Evolutionary conservation across 2,888 invertebrate genomes (phyloP), one percentile per base, ranked within the genome.

Genomic region (Octodonta nipae): DNA sequence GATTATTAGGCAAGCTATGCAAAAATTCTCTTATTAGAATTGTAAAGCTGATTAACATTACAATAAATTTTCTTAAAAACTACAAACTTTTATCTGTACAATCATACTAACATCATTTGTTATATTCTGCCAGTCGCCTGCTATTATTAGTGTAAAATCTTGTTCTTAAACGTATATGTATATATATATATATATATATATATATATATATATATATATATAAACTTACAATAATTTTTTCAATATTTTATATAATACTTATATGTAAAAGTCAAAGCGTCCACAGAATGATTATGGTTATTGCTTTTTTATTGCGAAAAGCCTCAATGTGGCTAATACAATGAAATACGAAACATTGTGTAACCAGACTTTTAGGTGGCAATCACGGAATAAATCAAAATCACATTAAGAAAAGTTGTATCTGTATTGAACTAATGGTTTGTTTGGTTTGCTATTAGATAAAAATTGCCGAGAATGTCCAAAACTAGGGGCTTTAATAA

Each of bases 281-380:
- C 65, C 65, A 65, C 61, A 61, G 57, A 63, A 63, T 63, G 61
- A 63, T 56, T 61, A 64, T 60, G 64, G 64, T 66, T 66, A 66
- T 66, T 66, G 66, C 66, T 66, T 56, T 61, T 57, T 65, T 65
- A 65, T 66, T 65, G 65, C 66, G 60, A 62, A 61, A 63, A 64
- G 64, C 65, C 65, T 8, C 40, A 70, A 68, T 70, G 68, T 32
- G 44, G 48, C 46, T 42, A 40, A 44, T 70, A 71, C 71, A 71
- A 70, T 56, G 48, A 51, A 41, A 48, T 70, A 70, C 67, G 67
- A 65, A 70, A 70, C 69, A 70, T 68, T 66, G 66, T 68, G 65
- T 66, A 28, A 27, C 31, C 11, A 27, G 28, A 34, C n/a, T n/a
- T n/a, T n/a, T n/a, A n/a, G n/a, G n/a, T n/a, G n/a, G n/a, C n/a